Evolutionary conservation across 1,140 invertebrate genomes (phyloP), one percentile per base, ranked within the genome.

Genomic region (Holcopasites calliopsidis): DNA sequence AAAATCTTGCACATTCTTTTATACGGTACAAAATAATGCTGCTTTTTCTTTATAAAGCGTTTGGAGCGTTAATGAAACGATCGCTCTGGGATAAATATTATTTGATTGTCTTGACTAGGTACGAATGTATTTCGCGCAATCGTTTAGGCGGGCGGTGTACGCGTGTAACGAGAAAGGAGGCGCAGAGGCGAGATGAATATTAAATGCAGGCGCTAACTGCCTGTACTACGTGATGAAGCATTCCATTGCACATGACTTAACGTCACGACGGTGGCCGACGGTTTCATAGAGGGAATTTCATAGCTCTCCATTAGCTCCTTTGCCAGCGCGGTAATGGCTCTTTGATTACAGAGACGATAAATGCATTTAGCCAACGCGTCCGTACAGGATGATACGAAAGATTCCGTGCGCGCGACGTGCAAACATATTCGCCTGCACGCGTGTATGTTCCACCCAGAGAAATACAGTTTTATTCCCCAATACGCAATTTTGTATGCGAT

Each of bases 231-330:
- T 87, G 86, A 90, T 90, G 83, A 89, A 84, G 84, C 87, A 90
- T 91, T 91, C 89, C 89, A 82, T 90, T 86, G 75, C 85, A 89
- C 89, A 84, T 90, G 88, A 87, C 82, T 85, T 86, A 87, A 87
- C 82, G 87, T 86, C 83, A 81, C 79, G 80, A 80, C 77, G 81
- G 77, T 81, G 66, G 50, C 47, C 52, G 64, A 76, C 42, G 60
- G 66, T 79, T 64, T 55, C 58, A 77, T 38, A 54, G 73, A 76
- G 57, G 61, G 82, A 84, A 81, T 84, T 84, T 84, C 77, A 80
- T 84, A 84, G 82, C 82, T 68, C 69, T 73, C 69, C 68, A 80
- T 68, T 77, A 76, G 75, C 58, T 70, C 58, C 62, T 77, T 79
- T 69, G 57, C 62, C 70, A 50, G 50, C 54, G 18, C 8, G 54